Percentiles rank a stretch among this genome's conserved stretches.
phyloP scores from a whole-genome alignment of 2,113 vertebrate genomes.

The Burhinus oedicnemus region DNA sequence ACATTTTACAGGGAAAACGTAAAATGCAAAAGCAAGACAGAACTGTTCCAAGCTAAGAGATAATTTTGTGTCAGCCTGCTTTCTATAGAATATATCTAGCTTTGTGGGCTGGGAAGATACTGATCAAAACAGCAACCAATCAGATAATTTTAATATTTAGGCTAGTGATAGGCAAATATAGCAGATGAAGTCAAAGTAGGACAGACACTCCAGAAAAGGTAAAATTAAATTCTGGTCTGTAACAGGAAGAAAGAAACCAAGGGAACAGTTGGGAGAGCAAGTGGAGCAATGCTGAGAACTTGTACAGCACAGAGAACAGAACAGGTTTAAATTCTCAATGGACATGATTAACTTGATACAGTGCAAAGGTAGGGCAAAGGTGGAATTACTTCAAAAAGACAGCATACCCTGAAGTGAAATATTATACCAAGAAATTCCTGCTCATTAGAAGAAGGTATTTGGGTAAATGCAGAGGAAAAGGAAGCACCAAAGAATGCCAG shows the following conservation, averaged over 20 bases:
- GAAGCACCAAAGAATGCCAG: not conserved
- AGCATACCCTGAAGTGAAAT: constrained; percentile 29
- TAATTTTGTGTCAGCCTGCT: not conserved
- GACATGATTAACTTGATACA: constrained; percentile 40
- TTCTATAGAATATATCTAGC: not conserved
- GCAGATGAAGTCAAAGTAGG: constrained; percentile 36
- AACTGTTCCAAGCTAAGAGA: not conserved
- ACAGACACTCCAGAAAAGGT: constrained; percentile 32
- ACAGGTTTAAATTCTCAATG: constrained; percentile 39
- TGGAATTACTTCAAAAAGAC: constrained; percentile 48
- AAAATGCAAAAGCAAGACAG: not conserved
- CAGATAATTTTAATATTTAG: constrained; percentile 39
- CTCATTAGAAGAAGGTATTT: not conserved
- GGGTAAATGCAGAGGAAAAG: not conserved
- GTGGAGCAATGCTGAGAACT: constrained; percentile 11
- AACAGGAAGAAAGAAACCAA: not conserved
- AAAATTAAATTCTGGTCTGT: not conserved
- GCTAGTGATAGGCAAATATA: constrained; percentile 38
- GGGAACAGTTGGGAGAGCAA: constrained; percentile 25
- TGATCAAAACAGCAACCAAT: constrained; percentile 27
- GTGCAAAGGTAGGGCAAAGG: constrained; percentile 53
- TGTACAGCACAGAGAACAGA: constrained; percentile 48
- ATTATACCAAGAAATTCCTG: not conserved
- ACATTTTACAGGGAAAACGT: not conserved
- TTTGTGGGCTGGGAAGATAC: not conserved